Evolutionary conservation across 2,888 invertebrate species (phyloP).

Genomic region (Cephus runcator): DNA sequence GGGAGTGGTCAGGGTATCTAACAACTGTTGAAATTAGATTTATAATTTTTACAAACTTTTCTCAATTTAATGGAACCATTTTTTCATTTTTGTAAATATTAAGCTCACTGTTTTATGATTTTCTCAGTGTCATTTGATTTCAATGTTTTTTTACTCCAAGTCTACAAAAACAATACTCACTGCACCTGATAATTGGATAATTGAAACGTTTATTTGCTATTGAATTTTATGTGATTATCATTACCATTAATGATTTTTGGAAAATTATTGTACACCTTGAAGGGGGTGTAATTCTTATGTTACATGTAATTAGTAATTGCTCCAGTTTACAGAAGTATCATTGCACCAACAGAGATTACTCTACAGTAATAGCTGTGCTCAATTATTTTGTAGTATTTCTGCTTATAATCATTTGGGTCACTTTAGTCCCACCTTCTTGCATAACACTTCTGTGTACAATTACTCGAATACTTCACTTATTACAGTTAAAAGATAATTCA

Average conservation of each 20-base stretch:
- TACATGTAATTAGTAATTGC: neutral
- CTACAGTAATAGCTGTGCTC: neutral
- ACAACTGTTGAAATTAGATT: neutral
- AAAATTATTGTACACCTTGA: neutral
- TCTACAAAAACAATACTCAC: neutral
- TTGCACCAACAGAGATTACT: neutral
- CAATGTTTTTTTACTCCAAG: neutral
- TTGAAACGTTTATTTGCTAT: neutral
- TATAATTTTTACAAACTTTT: neutral
- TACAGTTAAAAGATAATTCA: slow-evolving; percentile 55
- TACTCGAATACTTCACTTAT: neutral
- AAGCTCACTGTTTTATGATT: neutral
- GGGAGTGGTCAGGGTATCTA: slow-evolving; percentile 7
- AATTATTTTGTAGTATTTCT: neutral
- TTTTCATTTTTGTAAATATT: neutral
- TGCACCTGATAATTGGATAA: neutral
- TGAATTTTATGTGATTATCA: neutral
- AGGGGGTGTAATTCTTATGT: neutral
- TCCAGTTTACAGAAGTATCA: neutral
- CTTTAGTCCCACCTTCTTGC: neutral
- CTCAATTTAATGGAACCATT: neutral
- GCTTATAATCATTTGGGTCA: neutral
- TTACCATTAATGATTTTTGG: neutral
- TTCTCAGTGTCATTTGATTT: neutral
- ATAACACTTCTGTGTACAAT: neutral